Evolutionary conservation across 92 coral and sea anemone genomes (phyloP).

Genomic region (Diadumene lineata): DNA sequence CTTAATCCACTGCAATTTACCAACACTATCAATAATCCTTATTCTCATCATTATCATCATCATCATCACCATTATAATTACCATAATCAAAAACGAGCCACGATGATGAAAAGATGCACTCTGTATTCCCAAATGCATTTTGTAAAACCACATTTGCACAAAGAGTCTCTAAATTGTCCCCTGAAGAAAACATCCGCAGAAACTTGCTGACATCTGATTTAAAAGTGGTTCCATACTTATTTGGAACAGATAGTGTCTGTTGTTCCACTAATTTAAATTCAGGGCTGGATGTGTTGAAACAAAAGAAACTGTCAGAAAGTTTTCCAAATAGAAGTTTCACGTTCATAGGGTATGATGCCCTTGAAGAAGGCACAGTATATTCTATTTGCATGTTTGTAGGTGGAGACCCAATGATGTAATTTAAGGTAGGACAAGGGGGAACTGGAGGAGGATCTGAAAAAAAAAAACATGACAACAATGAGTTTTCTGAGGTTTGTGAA

Average conservation of each 20-base stretch:
- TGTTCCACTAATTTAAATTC: not conserved
- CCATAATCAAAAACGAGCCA: not conserved
- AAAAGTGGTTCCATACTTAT: not conserved
- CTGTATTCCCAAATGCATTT: not conserved
- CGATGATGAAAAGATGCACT: not conserved
- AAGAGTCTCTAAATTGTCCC: not conserved
- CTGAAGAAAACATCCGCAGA: too few relatives aligned
- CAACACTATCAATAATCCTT: too few relatives aligned
- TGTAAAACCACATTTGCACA: not conserved
- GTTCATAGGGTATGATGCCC: not conserved
- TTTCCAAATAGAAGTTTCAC: not conserved
- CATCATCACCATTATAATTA: not conserved
- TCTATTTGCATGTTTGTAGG: not conserved
- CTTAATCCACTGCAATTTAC: not conserved
- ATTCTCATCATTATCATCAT: not conserved
- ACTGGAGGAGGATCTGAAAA: constrained; percentile 9
- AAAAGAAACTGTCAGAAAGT: not conserved
- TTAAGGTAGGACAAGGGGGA: not conserved
- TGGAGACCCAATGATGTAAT: not conserved
- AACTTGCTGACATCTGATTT: not conserved
- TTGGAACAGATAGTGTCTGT: not conserved
- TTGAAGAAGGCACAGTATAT: not conserved
- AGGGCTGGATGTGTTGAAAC: not conserved
- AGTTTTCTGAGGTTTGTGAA: too few relatives aligned
- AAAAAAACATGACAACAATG: not conserved